Conservation (phyloP, 2,113 vertebrate genomes). For the Halcyon malimbica region DNA sequence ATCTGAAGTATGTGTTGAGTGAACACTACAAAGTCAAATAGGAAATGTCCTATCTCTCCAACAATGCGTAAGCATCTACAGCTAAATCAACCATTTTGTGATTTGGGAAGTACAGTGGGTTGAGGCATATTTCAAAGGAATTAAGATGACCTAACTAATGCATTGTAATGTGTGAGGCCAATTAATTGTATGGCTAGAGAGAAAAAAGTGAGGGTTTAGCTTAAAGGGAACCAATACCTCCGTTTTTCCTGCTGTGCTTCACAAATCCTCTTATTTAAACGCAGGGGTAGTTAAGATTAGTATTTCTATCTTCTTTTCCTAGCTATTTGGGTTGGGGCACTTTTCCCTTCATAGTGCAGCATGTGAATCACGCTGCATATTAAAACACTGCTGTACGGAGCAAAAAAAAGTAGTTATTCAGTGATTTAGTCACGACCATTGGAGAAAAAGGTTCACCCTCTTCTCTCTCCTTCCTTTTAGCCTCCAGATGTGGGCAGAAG, state of each 20-base stretch:
- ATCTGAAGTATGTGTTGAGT: background rate
- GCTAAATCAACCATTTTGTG: background rate
- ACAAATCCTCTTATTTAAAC: background rate
- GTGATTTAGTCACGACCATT: background rate
- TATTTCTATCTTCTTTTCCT: background rate
- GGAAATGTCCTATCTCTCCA: background rate
- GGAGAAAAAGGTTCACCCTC: background rate
- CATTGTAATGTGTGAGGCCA: background rate
- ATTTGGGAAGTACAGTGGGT: background rate
- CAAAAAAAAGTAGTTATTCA: background rate
- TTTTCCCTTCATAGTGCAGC: background rate
- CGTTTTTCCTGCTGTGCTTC: background rate
- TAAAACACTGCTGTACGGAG: background rate
- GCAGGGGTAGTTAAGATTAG: background rate
- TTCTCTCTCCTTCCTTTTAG: background rate
- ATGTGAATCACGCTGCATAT: background rate
- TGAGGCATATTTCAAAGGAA: background rate
- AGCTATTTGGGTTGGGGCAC: background rate
- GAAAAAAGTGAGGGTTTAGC: background rate
- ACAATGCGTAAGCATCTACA: accelerated
- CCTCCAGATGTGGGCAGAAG: background rate
- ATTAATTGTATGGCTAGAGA: background rate
- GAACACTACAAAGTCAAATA: background rate
- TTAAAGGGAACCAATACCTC: background rate
- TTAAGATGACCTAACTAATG: background rate